Percentiles rank a stretch among this genome's conserved stretches.
These are phyloP conservation scores for Puffinus mauretanicus DNA, from an alignment of 2,113 vertebrate species.

Conservation along the genomic window DNA sequence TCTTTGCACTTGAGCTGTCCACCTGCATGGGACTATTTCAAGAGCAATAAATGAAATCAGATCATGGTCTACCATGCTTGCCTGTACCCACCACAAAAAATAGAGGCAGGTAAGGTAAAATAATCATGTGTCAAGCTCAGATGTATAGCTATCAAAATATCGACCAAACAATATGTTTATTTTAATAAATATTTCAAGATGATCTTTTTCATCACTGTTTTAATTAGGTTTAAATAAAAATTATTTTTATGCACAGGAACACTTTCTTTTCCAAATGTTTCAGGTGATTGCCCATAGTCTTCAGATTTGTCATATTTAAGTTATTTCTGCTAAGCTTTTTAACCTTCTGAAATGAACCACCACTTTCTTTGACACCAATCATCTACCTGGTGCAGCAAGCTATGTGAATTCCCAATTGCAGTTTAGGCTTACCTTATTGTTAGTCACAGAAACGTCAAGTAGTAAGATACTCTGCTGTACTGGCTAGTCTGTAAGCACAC, in stretches of 20 bases:
- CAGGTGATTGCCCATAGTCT: background rate
- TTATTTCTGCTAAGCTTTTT: background rate
- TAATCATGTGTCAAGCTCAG: background rate
- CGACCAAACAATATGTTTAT: background rate
- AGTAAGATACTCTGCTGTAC: background rate
- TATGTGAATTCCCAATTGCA: rapidly evolving
- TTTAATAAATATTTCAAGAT: background rate
- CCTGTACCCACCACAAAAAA: background rate
- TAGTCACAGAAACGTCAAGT: background rate
- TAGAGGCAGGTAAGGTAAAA: background rate
- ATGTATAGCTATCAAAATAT: background rate
- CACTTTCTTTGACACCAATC: background rate
- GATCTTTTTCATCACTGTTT: background rate
- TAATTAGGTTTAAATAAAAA: background rate
- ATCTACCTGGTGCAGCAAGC: background rate
- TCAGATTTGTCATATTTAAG: background rate
- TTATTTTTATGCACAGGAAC: background rate
- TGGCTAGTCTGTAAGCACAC: background rate
- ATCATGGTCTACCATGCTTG: background rate
- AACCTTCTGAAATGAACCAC: background rate
- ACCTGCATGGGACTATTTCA: background rate
- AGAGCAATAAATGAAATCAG: background rate
- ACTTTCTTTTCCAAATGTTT: background rate
- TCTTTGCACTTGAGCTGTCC: background rate
- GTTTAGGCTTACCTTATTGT: background rate